Evolutionary conservation across 1,140 invertebrate genomes (phyloP), one percentile per base, ranked within the genome.

Genomic region (Agraylea sexmaculata): DNA sequence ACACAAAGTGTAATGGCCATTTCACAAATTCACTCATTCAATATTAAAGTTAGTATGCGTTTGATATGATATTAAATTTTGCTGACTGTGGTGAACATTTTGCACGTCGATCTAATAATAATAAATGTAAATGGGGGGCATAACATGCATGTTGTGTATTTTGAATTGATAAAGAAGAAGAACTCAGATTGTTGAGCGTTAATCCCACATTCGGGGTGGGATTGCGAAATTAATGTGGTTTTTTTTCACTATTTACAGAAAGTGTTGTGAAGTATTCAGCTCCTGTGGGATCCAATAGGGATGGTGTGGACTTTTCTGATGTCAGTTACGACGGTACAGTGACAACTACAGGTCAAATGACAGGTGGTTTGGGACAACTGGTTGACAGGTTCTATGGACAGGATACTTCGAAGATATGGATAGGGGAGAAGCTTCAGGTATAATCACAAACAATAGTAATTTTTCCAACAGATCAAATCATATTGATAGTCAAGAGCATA

Each of bases 301-400:
- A 79, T 3, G 73, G 77, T 27, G 78, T 83, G 48, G 77, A 87
- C 51, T 77, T 92, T 38, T 81, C 79, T 54, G 90, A 94, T 56
- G 72, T 82, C 41, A 80, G 82, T 20, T 95, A 92, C 59, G 90
- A 94, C 58, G 89, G 90, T 8, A n/a, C n/a, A n/a, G 62, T 75
- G 29, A 71, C 79, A 56, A 73, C 78, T 42, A 72, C 69, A 4
- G 69, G 68, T 15, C 70, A 74, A 51, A 60, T 80, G 45, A 62
- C 70, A 11, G 72, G 78, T 30, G 90, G 90, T 13, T 64, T 94
- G 2, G 91, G 91, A n/a, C 83, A 88, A 55, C 68, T 95, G 38
- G 82, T 79, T 12, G 88, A 94, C 50, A 69, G 68, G 4, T 58
- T 64, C 27, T 56, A 61, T 13, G 71, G 71, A 0, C 69, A 67